phyloP scores from a whole-genome alignment of 2,113 vertebrate genomes.

The Maccullochella peelii region DNA sequence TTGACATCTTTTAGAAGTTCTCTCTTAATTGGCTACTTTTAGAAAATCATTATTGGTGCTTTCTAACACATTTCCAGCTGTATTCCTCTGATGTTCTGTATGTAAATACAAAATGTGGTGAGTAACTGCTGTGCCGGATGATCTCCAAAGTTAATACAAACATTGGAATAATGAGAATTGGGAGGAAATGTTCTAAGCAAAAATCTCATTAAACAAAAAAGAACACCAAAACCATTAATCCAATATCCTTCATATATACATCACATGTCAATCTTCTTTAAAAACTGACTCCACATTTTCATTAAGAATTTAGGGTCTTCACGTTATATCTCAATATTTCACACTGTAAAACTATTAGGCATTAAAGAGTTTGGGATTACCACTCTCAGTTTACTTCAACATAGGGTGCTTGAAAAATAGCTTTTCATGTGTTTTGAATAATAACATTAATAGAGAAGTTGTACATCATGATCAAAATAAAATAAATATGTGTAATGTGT shows the following conservation, averaged over 20 bases:
- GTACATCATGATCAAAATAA: constrained; percentile 35
- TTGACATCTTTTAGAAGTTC: neutral
- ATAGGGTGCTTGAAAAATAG: constrained; percentile 35
- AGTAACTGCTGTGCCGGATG: constrained; percentile 16
- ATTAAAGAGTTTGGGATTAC: constrained; percentile 43
- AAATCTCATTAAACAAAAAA: constrained; percentile 54
- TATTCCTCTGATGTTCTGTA: constrained; percentile 34
- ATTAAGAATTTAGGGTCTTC: constrained; percentile 42
- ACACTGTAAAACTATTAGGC: constrained; percentile 57
- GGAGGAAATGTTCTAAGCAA: constrained; percentile 37
- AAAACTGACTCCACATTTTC: constrained; percentile 52
- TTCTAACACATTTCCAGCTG: constrained; percentile 38
- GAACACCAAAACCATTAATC: constrained; percentile 51
- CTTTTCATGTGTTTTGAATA: constrained; percentile 33
- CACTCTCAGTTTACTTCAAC: constrained; percentile 45
- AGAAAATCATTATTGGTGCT: constrained; percentile 7
- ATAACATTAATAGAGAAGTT: constrained; percentile 35
- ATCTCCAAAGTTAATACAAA: constrained; percentile 47
- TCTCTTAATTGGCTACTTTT: neutral
- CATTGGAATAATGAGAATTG: constrained; percentile 24
- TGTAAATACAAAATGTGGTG: constrained; percentile 23
- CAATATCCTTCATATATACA: constrained; percentile 61
- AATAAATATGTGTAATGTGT: constrained; percentile 34
- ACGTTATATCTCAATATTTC: constrained; percentile 46
- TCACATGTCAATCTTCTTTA: constrained; percentile 34